Evolutionary conservation across 37 sponge, comb jelly and placozoan genomes (phyloP).

Genomic region (Aplysina aerophoba): DNA sequence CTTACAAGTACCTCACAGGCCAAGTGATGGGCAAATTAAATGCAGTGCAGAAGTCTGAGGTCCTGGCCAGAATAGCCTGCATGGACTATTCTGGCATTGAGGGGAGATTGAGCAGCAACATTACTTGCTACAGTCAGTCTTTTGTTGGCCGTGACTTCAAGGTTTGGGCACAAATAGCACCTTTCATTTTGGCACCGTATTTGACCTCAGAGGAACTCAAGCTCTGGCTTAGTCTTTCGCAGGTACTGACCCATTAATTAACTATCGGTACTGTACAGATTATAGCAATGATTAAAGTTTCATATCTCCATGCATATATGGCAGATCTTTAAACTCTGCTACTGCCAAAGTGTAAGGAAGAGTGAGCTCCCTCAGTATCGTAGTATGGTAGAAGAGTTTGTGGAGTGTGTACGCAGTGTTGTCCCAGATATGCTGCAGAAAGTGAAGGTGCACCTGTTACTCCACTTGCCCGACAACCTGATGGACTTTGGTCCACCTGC

Average conservation of each 20-base stretch:
- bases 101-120: too few species aligned
- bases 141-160: too few species aligned
- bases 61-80: too few species aligned
- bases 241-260: too few species aligned
- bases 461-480: conserved; percentile 50
- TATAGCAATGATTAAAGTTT: not conserved
- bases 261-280: too few species aligned
- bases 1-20: conserved; percentile 60
- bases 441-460: conserved; percentile 50
- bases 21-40: too few species aligned
- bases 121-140: too few species aligned
- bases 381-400: conserved; percentile 9
- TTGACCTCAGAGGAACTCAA: not conserved
- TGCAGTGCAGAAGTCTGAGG: too few species aligned
- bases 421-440: conserved; percentile 27
- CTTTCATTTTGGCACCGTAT: conserved; percentile 14
- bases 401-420: not conserved
- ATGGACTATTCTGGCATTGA: too few species aligned
- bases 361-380: not conserved
- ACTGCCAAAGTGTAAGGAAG: not conserved
- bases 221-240: not conserved
- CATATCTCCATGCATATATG: not conserved
- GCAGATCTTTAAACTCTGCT: not conserved
- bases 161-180: too few species aligned
- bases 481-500: conserved; percentile 58